Conservation (phyloP, 2,113 vertebrate genomes). For the Oryzias curvinotus region DNA sequence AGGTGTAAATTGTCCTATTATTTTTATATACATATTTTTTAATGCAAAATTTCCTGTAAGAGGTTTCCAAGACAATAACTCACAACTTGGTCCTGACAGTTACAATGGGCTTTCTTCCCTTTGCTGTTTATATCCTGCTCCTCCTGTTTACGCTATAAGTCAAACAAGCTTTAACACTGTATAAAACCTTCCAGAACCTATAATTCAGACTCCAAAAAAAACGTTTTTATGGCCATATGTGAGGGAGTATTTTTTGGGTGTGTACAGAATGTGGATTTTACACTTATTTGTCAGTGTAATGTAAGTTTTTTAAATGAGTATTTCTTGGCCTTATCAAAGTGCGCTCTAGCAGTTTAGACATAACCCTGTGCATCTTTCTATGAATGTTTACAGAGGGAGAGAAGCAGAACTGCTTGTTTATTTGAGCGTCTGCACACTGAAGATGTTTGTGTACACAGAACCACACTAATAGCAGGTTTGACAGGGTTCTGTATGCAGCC, state of each 20-base stretch:
- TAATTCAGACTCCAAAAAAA: constrained; percentile 52
- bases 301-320: neutral
- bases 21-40: too few species aligned
- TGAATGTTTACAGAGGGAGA: constrained; percentile 19
- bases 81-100: neutral
- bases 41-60: too few species aligned
- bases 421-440: constrained; percentile 12
- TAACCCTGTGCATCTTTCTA: constrained; percentile 13
- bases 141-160: neutral
- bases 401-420: neutral
- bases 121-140: constrained; percentile 4
- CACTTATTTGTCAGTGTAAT: neutral
- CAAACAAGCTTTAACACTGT: constrained; percentile 17
- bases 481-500: constrained; percentile 1
- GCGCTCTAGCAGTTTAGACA: constrained; percentile 22
- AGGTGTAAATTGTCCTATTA: too few species aligned
- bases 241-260: constrained; percentile 22
- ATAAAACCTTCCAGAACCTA: constrained; percentile 15
- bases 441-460: constrained; percentile 7
- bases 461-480: constrained; percentile 31
- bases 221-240: neutral
- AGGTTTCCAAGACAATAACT: too few species aligned
- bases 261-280: constrained; percentile 20
- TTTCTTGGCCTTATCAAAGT: constrained; percentile 25
- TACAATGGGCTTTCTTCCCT: neutral